phyloP scores from a whole-genome alignment of 2,113 vertebrate species.

The Phalacrocorax carbo region DNA sequence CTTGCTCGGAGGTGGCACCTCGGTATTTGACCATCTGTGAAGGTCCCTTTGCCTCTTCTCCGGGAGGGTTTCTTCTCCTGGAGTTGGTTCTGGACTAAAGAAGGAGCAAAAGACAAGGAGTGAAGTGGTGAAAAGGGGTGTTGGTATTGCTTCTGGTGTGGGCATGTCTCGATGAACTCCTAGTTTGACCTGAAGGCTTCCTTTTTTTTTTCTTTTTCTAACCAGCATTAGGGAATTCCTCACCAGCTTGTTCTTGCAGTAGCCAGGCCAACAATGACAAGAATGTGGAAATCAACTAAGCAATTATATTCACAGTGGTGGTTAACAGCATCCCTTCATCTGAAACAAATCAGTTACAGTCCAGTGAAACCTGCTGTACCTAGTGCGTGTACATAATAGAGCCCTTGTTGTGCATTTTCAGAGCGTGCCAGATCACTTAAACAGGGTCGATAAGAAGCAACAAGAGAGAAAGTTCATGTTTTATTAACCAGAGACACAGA shows the following conservation, averaged over 20 bases:
- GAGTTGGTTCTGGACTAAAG: background rate
- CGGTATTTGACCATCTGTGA: background rate
- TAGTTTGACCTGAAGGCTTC: conserved; percentile 18
- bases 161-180: background rate
- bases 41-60: background rate
- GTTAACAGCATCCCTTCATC: conserved; percentile 65
- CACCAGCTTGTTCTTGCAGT: conserved; percentile 50
- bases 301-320: conserved; percentile 63
- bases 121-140: background rate
- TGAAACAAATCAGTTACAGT: conserved; percentile 68
- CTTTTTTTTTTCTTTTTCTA: background rate
- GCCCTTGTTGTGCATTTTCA: conserved; percentile 31
- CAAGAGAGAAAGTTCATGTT: conserved; percentile 16
- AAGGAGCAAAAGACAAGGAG: background rate
- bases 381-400: conserved; percentile 25
- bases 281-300: conserved; percentile 65
- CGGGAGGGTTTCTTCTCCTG: background rate
- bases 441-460: background rate
- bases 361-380: conserved; percentile 62
- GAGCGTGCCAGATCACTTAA: conserved; percentile 12
- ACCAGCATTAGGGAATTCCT: conserved; percentile 55
- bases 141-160: background rate
- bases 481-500: background rate
- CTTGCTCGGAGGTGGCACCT: accelerated
- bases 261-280: conserved; percentile 57